A percentile compares a stretch with the other conserved stretches of the same genome.
phyloP scores from a whole-genome alignment of 2,888 invertebrate species.

The Digitonthophagus gazella region DNA sequence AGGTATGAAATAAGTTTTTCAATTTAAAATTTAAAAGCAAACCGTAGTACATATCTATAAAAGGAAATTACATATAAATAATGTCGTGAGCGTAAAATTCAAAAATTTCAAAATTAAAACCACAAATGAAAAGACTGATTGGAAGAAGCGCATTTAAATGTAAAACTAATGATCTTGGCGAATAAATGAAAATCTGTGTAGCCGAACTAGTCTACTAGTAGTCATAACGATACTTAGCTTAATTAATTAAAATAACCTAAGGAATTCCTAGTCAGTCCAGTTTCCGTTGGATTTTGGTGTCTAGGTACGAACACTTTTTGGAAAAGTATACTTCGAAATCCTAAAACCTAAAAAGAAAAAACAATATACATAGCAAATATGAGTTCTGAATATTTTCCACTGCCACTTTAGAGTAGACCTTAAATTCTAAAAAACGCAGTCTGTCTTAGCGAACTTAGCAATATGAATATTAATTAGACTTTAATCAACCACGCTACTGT shows the following conservation, averaged over 20 bases:
- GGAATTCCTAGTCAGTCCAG: slow-evolving; percentile 10
- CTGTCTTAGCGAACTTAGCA: slow-evolving; percentile 24
- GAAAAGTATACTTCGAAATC: background rate
- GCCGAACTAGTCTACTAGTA: slow-evolving; percentile 27
- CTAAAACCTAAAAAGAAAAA: background rate
- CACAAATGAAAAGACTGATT: background rate
- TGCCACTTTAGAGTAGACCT: slow-evolving; percentile 42
- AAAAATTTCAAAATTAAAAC: background rate
- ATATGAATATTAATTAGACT: slow-evolving; percentile 18
- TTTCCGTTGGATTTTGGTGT: slow-evolving; percentile 21
- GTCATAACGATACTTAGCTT: slow-evolving; percentile 11
- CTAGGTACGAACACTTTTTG: slow-evolving; percentile 3
- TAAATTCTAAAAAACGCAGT: slow-evolving; percentile 24
- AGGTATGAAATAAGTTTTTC: too few species aligned
- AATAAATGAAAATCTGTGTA: slow-evolving; percentile 17
- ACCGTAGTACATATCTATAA: background rate
- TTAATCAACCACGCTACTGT: slow-evolving; percentile 10
- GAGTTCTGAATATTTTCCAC: slow-evolving; percentile 44
- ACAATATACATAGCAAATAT: background rate
- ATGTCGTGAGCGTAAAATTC: too few species aligned
- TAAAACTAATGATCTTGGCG: background rate
- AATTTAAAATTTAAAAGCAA: too few species aligned
- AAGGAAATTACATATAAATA: too few species aligned
- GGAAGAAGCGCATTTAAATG: background rate
- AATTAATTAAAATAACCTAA: slow-evolving; percentile 18